phyloP scores from a whole-genome alignment of 1,140 invertebrate species.

The Delia radicum region DNA sequence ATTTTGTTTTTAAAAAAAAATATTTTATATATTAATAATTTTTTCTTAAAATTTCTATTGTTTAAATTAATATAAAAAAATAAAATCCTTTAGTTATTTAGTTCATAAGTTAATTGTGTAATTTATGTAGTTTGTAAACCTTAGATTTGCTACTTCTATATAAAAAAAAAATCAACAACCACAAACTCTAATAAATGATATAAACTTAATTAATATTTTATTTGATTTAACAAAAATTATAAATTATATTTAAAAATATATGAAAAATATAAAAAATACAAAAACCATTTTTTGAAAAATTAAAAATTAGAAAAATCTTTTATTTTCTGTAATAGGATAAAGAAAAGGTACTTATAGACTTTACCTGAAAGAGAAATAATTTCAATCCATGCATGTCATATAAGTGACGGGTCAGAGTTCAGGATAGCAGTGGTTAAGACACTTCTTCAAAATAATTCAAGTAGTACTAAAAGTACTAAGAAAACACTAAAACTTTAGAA shows the following conservation, averaged over 20 bases:
- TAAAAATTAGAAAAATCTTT: background rate
- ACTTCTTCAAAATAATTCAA: no score
- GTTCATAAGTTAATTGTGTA: conserved; percentile 9
- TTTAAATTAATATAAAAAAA: background rate
- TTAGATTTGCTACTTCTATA: conserved; percentile 13
- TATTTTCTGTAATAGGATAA: background rate
- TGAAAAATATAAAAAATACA: background rate
- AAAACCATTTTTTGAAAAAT: conserved; percentile 7
- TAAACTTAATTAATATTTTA: background rate
- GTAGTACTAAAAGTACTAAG: background rate
- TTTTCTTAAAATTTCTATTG: background rate
- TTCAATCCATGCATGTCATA: no score
- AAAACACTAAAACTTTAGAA: no score
- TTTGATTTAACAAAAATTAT: background rate
- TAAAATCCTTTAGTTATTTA: conserved; percentile 31
- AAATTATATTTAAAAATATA: background rate
- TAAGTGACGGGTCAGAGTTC: background rate
- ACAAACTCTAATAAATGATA: background rate
- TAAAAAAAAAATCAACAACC: background rate
- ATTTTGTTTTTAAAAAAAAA: background rate
- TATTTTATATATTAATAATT: background rate
- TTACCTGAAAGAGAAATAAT: no score
- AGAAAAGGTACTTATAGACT: no score
- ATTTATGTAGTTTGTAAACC: background rate
- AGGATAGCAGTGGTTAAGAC: no score